Conservation (phyloP, 2,113 vertebrate species). For the Panthera leo region DNA sequence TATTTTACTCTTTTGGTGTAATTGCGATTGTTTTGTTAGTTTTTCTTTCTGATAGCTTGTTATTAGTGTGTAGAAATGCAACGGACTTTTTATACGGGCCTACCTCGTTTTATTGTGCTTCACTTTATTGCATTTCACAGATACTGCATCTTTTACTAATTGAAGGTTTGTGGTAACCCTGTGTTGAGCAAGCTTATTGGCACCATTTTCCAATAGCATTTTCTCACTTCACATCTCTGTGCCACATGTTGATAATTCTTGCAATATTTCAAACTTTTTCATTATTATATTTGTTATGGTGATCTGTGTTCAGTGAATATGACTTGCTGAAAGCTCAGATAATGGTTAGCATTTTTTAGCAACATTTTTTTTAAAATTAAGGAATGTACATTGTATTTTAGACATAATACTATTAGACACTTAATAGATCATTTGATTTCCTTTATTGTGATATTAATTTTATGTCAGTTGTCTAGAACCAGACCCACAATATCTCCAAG, state of each 20-base stretch:
- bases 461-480: neutral
- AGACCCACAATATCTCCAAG: neutral
- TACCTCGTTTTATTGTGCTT: neutral
- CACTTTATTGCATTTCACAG: neutral
- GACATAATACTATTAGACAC: neutral
- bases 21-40: neutral
- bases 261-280: neutral
- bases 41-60: neutral
- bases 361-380: neutral
- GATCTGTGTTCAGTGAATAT: neutral
- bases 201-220: neutral
- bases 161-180: neutral
- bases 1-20: neutral
- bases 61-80: neutral
- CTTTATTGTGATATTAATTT: neutral
- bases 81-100: neutral
- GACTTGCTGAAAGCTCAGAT: neutral
- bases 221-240: neutral
- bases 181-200: neutral
- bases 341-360: neutral
- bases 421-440: neutral
- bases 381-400: neutral
- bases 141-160: neutral
- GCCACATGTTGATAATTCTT: neutral
- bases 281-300: neutral